Base-by-base conservation (phyloP, 2,797 vertebrate species). In the Gouania willdenowi region DNA sequence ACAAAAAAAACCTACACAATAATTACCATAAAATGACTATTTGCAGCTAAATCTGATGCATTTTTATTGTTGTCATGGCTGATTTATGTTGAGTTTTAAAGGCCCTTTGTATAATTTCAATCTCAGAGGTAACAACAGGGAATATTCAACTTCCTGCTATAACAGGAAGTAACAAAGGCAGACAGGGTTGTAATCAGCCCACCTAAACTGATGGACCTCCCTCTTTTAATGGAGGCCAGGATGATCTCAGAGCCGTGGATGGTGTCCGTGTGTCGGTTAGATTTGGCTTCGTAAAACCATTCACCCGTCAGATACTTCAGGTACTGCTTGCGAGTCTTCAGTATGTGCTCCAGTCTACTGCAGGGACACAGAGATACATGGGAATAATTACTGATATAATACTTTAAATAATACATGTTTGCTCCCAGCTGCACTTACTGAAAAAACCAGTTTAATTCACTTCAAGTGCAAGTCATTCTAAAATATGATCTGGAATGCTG, bases 241-340 rank as follows among this genome's bases (percentile, higher is more conserved):
- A 99, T 93, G 47, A 99, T 91, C 26, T 98, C 96, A 0, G 95
- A 90, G 25, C 95, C 97, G 0, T 98, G 92, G 61, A 95, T 94
- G 71, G 81, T 94, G 52, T 98, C 95, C 67, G 75, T 83, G 82
- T 99, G 96, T 45, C 97, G 89, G 66, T 75, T 94, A 1, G 92
- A 92, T 59, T 98, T 97, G 27, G 85, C 94, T 65, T 97, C 90
- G 16, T 99, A 98, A 85, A 99, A 99, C 97, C 97, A 99, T 22
- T 98, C 92, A 9, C 96, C 97, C 0, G 91, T 94, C 88, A 96
- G 89, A 58, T 93, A 93, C 85, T 94, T 99, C 4, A 92, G 77
- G 42, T 90, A 87, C n/a, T n/a, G n/a, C n/a, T n/a, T n/a, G n/a
- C n/a, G n/a, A n/a, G n/a, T n/a, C n/a, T 25, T 43, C 17, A 42